Evolutionary conservation across 2,113 vertebrate species (phyloP), one percentile per base, ranked within the genome.

Genomic region (Pao palembangensis): DNA sequence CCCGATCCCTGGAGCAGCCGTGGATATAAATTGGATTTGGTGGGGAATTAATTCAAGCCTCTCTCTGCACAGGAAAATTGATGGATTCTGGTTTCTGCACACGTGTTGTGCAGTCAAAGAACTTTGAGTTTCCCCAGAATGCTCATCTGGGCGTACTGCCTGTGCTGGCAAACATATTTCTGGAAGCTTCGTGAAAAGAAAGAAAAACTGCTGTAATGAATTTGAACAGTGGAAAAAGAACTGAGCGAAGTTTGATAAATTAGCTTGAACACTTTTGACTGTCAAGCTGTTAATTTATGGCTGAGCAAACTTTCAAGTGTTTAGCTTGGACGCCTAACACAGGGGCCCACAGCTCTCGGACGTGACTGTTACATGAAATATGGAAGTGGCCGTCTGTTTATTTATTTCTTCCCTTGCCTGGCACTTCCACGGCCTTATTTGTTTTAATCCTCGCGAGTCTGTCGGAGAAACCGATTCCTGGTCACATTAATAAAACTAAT

Each of bases 401-500:
- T 90, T 88, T 89, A 87, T 90, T 87, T 90, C 74, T 89, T 88
- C 83, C 82, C 68, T 55, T 63, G 84, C 83, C 79, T 71, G 69
- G 71, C 69, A 75, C 87, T 89, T 86, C 89, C 85, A 79, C 65
- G 53, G 81, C 66, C 79, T 88, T 85, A 88, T 91, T 91, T 90
- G 82, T 90, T 87, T 88, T 86, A 87, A 90, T 90, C 82, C 91
- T 89, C 91, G 11, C 16, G 88, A 89, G 90, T 88, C 87, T 81
- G 87, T 90, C 85, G 85, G 79, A 82, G 83, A 90, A 88, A 88
- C 85, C 63, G 59, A 90, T 90, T 92, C 86, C 90, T 89, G 87
- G 88, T 85, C 86, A 75, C 88, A 88, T 91, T 90, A 91, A 91
- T 90, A 91, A 92, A 91, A 89, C 91, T 90, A 91, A 91, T 90